phyloP scores from a whole-genome alignment of 92 coral and sea anemone genomes.

The Hydrozoanthus gracilis region DNA sequence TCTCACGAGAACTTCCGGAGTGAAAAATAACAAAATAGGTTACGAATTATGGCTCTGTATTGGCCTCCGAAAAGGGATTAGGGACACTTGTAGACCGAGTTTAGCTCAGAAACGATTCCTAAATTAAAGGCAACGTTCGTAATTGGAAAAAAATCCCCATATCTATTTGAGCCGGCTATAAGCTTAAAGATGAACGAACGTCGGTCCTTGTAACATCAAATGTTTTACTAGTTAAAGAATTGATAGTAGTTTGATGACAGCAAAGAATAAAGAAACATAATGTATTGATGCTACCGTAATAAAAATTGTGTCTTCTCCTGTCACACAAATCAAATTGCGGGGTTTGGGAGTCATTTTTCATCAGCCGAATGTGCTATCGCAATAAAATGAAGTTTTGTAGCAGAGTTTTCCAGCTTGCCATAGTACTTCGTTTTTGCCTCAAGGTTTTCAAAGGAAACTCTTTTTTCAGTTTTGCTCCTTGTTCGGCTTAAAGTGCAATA shows the following conservation, averaged over 20 bases:
- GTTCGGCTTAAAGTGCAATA: neutral
- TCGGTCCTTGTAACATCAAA: constrained; percentile 14
- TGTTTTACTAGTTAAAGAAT: constrained; percentile 15
- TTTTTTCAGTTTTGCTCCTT: neutral
- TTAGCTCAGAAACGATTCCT: constrained; percentile 10
- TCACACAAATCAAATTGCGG: constrained; percentile 28
- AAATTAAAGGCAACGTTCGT: neutral
- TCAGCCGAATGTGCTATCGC: constrained; percentile 13
- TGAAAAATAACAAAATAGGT: constrained; percentile 20
- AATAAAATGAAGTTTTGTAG: neutral
- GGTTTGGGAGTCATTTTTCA: constrained; percentile 26
- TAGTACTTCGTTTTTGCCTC: neutral
- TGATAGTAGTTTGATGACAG: constrained; percentile 33
- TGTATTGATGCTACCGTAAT: constrained; percentile 44
- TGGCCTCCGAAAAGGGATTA: constrained; percentile 23
- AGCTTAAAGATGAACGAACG: constrained; percentile 14
- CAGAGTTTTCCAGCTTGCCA: neutral
- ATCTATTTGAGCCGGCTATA: constrained; percentile 16
- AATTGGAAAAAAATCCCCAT: neutral
- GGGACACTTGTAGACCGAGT: constrained; percentile 12
- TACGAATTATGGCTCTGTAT: constrained; percentile 35
- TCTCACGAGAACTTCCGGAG: constrained; percentile 50
- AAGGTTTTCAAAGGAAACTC: neutral
- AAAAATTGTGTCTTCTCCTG: constrained; percentile 36
- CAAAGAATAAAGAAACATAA: constrained; percentile 25